Evolutionary conservation across 2,888 invertebrate genomes (phyloP).

Genomic region (Pachydiplax longipennis): DNA sequence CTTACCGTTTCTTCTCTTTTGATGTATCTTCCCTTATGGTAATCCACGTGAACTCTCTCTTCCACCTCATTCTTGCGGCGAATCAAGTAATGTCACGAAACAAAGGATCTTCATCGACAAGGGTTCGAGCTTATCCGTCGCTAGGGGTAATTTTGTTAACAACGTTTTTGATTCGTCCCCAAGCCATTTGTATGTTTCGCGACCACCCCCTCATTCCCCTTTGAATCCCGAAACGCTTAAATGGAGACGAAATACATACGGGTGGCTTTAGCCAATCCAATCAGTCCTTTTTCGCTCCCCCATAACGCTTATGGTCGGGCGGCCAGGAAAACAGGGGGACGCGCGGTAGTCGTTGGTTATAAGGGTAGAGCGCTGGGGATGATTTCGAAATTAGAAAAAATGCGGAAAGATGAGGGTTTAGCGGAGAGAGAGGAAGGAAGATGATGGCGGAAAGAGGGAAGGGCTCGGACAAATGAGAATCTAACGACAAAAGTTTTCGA

Average conservation of each 20-base stretch:
- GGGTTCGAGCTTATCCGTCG: neutral
- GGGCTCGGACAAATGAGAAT: conserved; percentile 50
- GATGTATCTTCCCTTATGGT: neutral
- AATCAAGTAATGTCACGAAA: neutral
- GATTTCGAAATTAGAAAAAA: conserved; percentile 8
- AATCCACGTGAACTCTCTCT: neutral
- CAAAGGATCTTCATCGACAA: neutral
- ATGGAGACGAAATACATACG: conserved; percentile 1
- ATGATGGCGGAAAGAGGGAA: neutral
- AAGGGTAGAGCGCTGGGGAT: neutral
- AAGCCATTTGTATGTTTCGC: neutral
- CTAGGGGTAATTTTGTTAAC: conserved; percentile 7
- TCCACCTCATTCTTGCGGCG: too few relatives aligned
- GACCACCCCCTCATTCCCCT: neutral
- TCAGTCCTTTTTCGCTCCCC: neutral
- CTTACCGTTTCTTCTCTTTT: neutral
- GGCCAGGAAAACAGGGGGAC: neutral
- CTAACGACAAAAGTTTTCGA: conserved; percentile 51
- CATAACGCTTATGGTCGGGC: neutral
- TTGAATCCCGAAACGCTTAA: neutral
- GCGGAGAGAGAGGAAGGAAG: neutral
- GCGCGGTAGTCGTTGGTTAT: neutral
- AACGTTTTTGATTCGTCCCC: neutral
- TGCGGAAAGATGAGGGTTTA: neutral
- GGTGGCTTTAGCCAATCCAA: neutral